phyloP scores from a whole-genome alignment of 2,113 vertebrate species.

The Ifrita kowaldi region DNA sequence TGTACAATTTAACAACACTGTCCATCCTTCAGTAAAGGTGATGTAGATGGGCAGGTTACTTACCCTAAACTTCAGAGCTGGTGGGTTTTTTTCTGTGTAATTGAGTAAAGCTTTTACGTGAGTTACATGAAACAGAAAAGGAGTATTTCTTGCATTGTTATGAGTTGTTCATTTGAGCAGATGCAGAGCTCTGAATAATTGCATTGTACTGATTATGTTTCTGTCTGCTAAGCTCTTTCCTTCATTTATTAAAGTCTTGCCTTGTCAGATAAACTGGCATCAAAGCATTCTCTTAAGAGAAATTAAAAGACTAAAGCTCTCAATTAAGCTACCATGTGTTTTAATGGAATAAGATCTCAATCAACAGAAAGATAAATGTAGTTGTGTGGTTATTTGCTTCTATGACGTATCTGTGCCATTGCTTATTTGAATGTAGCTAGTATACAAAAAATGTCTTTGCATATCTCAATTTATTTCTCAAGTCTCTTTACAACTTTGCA shows the following conservation, averaged over 20 bases:
- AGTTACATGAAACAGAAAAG: neutral
- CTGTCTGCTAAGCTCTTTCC: neutral
- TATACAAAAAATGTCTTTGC: neutral
- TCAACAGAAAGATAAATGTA: neutral
- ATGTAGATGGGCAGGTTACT: neutral
- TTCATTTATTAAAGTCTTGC: neutral
- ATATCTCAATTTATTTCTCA: neutral
- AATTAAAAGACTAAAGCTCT: neutral
- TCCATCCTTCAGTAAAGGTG: neutral
- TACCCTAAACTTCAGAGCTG: neutral
- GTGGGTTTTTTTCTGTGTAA: neutral
- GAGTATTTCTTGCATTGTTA: neutral
- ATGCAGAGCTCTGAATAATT: neutral
- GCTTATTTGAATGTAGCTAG: neutral
- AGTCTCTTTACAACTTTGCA: neutral
- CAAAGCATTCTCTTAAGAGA: slow-evolving; percentile 18
- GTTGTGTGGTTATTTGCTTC: neutral
- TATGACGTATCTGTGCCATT: neutral
- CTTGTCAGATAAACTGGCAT: slow-evolving; percentile 18
- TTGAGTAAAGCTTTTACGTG: neutral
- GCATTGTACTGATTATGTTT: neutral
- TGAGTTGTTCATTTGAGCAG: neutral
- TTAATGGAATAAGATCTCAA: neutral
- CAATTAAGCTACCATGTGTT: neutral
- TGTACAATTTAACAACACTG: neutral